Conservation (phyloP, 2,113 vertebrate species). For the Balaeniceps rex region DNA sequence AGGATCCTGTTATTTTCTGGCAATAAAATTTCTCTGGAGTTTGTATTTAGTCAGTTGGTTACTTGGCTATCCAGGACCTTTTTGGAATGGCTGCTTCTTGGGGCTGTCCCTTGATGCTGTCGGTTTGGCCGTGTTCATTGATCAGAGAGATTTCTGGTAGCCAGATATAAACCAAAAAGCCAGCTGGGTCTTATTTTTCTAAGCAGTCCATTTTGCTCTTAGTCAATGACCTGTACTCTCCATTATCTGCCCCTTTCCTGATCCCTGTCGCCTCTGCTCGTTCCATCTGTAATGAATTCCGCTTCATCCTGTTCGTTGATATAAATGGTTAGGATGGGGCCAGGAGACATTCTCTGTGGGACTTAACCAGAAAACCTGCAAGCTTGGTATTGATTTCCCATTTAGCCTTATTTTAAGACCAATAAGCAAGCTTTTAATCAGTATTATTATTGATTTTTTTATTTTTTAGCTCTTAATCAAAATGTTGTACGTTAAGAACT, state of each 20-base stretch:
- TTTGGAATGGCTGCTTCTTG: background rate
- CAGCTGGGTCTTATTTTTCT: background rate
- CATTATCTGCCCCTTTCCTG: background rate
- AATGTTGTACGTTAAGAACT: background rate
- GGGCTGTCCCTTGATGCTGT: background rate
- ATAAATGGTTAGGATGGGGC: background rate
- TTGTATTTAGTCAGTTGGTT: background rate
- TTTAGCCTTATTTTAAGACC: slow-evolving; percentile 21
- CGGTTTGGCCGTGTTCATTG: background rate
- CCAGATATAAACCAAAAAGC: background rate
- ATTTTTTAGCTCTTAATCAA: slow-evolving; percentile 10
- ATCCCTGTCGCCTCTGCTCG: background rate
- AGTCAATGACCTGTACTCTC: background rate
- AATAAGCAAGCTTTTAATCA: slow-evolving; percentile 19
- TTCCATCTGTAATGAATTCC: background rate
- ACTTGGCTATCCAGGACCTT: background rate
- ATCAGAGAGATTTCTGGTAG: background rate
- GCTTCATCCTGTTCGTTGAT: background rate
- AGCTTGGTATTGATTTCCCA: slow-evolving; percentile 28
- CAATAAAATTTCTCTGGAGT: background rate
- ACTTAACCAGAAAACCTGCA: background rate
- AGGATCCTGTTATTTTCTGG: background rate
- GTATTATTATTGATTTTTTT: slow-evolving; percentile 18
- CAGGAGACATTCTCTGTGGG: background rate
- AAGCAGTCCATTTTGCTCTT: background rate